Base-by-base conservation (phyloP, 2,113 vertebrate genomes). In the Cyphomyrus discorhynchus region DNA sequence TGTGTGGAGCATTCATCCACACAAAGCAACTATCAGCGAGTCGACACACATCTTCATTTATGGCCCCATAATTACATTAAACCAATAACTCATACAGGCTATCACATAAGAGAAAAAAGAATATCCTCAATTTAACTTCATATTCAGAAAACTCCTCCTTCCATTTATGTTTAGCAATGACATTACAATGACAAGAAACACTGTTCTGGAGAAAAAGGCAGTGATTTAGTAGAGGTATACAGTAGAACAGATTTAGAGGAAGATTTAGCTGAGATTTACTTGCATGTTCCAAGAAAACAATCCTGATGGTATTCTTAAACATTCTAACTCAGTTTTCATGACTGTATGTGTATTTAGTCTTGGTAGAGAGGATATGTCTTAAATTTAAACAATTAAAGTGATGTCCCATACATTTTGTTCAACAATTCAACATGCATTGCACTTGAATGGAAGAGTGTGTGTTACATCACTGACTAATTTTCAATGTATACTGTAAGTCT, bases 1-100 rank as follows among this genome's bases (percentile, higher is more conserved):
- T 42, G 39, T 42, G 39, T 42, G 39, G 90, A 84, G 88, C 74
- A 86, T 74, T 87, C 90, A 88, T 47, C 50, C 86, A 24, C 91
- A 86, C 50, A 90, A 46, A 86, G n/a, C 85, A 31, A 15, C 50
- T 2, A 0, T 39, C 35, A 45, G 62, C 70, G 86, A 58, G 70
- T 2, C 24, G 19, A 84, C 82, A n/a, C 24, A 47, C 49, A 52
- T 35, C 84, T 86, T 52, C 49, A 86, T 80, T 80, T 39, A 80
- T 19, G 74, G 35, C 74, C 35, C 5, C 42, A 42, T 19, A 39
- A 80, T 7, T 80, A 80, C 74, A 80, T 80, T 80, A 19, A 77
- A 35, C 15, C 31, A 77, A 39, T 39, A 39, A 77, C 3, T 17
- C 11, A 1, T 19, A 77, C 70, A 17, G 13, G 8, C 10, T 47